These are phyloP conservation scores for Caenorhabditis tropicalis DNA, from an alignment of 1,140 invertebrate genomes.

Conservation along the genomic window DNA sequence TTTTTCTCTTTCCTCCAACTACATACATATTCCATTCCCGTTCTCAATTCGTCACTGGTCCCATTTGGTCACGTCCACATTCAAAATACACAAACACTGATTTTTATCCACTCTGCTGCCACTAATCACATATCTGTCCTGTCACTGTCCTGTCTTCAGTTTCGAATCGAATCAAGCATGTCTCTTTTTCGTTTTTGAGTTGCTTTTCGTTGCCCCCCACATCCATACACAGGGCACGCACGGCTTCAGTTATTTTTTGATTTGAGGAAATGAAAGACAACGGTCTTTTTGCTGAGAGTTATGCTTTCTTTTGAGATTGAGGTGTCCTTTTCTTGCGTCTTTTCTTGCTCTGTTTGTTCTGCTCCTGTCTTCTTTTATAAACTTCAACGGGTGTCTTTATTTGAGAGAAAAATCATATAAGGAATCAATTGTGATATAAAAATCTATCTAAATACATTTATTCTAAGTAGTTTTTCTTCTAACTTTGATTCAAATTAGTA, in stretches of 20 bases:
- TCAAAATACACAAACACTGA: neutral
- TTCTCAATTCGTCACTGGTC: neutral
- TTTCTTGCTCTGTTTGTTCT: neutral
- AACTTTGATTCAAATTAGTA: too few relatives aligned
- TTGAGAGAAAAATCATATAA: neutral
- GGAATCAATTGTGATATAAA: too few relatives aligned
- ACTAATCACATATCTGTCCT: constrained; percentile 19
- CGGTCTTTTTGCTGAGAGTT: too few relatives aligned
- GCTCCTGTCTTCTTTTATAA: neutral
- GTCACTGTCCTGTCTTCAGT: neutral
- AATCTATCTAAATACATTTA: too few relatives aligned
- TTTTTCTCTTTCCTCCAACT: neutral
- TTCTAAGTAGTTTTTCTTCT: too few relatives aligned
- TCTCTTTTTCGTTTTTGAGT: neutral
- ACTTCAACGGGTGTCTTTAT: neutral
- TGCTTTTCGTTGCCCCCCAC: neutral
- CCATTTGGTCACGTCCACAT: constrained; percentile 1
- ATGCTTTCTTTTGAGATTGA: neutral
- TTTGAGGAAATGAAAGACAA: too few relatives aligned
- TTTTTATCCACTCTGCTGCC: neutral
- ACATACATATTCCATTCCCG: neutral
- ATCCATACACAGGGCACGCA: too few relatives aligned
- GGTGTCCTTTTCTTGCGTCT: neutral
- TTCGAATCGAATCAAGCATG: constrained; percentile 1
- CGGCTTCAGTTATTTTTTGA: too few relatives aligned